A percentile compares a stretch with the other conserved stretches of the same genome.
Evolutionary conservation across 1,140 invertebrate genomes (phyloP).

Genomic region (Oreohelix idahoensis): DNA sequence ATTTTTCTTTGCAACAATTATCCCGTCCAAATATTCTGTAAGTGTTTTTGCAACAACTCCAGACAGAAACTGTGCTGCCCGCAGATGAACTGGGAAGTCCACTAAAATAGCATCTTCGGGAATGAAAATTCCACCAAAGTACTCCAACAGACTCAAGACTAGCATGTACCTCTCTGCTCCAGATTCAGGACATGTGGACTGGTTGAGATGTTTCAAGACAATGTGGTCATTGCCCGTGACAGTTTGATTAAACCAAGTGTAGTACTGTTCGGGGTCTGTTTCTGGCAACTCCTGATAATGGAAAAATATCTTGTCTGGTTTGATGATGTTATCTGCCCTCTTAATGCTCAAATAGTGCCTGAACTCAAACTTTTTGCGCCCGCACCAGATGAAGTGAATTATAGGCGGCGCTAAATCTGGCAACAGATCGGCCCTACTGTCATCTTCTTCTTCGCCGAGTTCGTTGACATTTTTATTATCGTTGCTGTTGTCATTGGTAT

Average conservation of each 20-base stretch:
- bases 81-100: constrained; percentile 51
- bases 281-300: constrained; percentile 44
- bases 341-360: constrained; percentile 48
- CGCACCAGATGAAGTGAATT: constrained; percentile 49
- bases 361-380: constrained; percentile 40
- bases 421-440: constrained; percentile 40
- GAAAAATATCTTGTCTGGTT: constrained; percentile 51
- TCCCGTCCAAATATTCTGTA: constrained; percentile 44
- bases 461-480: not conserved
- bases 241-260: constrained; percentile 51
- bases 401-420: constrained; percentile 49
- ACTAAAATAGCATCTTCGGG: constrained; percentile 52
- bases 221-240: constrained; percentile 42
- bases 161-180: constrained; percentile 46
- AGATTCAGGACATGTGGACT: constrained; percentile 34
- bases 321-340: constrained; percentile 42
- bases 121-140: constrained; percentile 49
- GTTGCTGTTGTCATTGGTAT: not conserved
- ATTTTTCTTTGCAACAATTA: constrained; percentile 49
- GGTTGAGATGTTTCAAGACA: constrained; percentile 42
- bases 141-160: constrained; percentile 45
- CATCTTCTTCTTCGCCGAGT: constrained; percentile 23
- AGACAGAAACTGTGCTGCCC: constrained; percentile 42
- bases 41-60: constrained; percentile 42
- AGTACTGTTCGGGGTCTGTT: constrained; percentile 44